phyloP scores from a whole-genome alignment of 2,888 invertebrate genomes.

The Muschampia plurimacula region DNA sequence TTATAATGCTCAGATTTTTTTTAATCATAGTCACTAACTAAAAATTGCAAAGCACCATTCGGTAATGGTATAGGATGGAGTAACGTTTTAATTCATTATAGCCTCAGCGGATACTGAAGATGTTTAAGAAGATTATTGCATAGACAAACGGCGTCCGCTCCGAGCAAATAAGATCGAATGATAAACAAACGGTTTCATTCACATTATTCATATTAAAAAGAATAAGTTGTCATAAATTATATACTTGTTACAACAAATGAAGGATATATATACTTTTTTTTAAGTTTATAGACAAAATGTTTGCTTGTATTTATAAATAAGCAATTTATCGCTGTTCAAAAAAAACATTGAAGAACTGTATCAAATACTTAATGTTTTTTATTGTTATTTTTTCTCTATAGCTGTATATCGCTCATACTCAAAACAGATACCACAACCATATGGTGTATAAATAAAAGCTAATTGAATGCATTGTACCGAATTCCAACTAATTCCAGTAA shows the following conservation, averaged over 20 bases:
- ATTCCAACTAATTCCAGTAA: slow-evolving; percentile 19
- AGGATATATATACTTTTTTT: slow-evolving; percentile 8
- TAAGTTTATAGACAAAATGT: not conserved
- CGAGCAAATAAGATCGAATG: slow-evolving; percentile 49
- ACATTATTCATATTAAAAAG: slow-evolving; percentile 47
- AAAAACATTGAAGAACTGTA: too few species aligned
- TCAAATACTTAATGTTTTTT: too few species aligned
- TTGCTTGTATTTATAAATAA: not conserved
- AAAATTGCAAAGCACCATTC: slow-evolving; percentile 23
- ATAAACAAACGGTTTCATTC: slow-evolving; percentile 48
- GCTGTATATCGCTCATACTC: too few species aligned
- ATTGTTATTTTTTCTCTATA: too few species aligned
- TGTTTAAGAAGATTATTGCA: slow-evolving; percentile 48
- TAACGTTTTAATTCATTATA: slow-evolving; percentile 40
- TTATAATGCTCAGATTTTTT: slow-evolving; percentile 17
- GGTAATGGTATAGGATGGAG: slow-evolving; percentile 26
- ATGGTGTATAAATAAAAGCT: slow-evolving; percentile 24
- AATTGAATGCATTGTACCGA: slow-evolving; percentile 25
- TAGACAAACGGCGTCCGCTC: slow-evolving; percentile 48
- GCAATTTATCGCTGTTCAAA: too few species aligned
- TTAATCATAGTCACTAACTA: slow-evolving; percentile 27
- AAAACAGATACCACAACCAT: slow-evolving; percentile 9
- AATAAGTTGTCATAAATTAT: slow-evolving; percentile 42
- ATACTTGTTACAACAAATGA: slow-evolving; percentile 8
- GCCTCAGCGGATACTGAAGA: slow-evolving; percentile 50